Evolutionary conservation across 2,113 vertebrate genomes (phyloP), one percentile per base, ranked within the genome.

Genomic region (Isichthys henryi): DNA sequence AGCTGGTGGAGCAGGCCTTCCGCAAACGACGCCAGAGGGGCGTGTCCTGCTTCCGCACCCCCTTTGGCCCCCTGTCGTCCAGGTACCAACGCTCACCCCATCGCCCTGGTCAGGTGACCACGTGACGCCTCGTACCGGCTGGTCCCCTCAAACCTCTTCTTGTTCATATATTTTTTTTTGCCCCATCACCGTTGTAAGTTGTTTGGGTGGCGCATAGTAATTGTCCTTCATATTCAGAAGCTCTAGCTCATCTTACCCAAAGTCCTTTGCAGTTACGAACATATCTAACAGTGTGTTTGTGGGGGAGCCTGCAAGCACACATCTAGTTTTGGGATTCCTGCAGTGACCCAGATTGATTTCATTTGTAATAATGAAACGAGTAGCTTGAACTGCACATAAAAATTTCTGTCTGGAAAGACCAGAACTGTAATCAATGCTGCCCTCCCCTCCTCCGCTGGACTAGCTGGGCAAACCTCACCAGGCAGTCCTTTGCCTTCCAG

Each of bases 1-100:
- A 99, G 90, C 94, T 99, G 56, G 98, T 99, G 95, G 98, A 99
- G 87, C 98, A 99, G 93, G 97, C 98, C 9, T 99, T 99, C 95
- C 97, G 98, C 89, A 99, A 99, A 93, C 95, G 98, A 80, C 96
- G 98, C 83, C 98, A 99, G 94, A 95, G 98, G 91, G 98, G 98
- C 0, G 97, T 98, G 83, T 98, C 98, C 91, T 99, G 98, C 94
- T 99, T 99, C 92, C 97, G 98, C 93, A 99, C 98, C 31, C 98
- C 98, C 11, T 99, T 99, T 5, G 98, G 98, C 50, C 98, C 98
- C 0, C 96, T 99, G 82, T 99, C 98, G 5, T 99, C 98, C 91
- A 97, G 98, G 98, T 99, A 93, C 93, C 90, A 88, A n/a, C 39
- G 2, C 4, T 13, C 9, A 10, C n/a, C 43, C 39, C 35, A 2